These are phyloP conservation scores for Timema podura DNA, from an alignment of 2,888 invertebrate genomes.

Conservation along the genomic window DNA sequence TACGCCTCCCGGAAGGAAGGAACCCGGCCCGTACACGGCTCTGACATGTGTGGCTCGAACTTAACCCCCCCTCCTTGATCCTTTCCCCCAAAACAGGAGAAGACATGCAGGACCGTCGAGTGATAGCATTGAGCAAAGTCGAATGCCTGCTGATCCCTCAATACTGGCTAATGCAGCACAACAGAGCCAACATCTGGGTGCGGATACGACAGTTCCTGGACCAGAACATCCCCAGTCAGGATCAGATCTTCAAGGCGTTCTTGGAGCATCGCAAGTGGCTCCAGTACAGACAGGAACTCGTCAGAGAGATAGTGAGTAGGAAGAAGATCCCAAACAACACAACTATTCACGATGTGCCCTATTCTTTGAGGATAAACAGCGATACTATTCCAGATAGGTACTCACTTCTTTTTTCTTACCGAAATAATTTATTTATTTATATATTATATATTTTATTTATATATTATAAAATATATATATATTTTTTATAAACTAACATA, in stretches of 20 bases:
- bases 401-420: constrained; percentile 1
- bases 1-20: too few relatives aligned
- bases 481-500: too few relatives aligned
- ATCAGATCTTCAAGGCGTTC: constrained; percentile 55
- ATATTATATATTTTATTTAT: neutral
- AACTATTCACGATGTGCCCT: neutral
- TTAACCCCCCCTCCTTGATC: too few relatives aligned
- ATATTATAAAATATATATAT: neutral
- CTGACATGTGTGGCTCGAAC: too few relatives aligned
- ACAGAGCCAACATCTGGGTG: constrained; percentile 62
- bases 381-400: neutral
- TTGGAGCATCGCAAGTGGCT: constrained; percentile 54
- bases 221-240: constrained; percentile 55
- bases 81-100: constrained; percentile 47
- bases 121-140: constrained; percentile 60
- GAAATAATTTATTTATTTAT: neutral
- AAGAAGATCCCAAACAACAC: neutral
- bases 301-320: constrained; percentile 37
- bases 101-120: constrained; percentile 59
- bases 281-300: constrained; percentile 50
- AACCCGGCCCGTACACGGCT: too few relatives aligned
- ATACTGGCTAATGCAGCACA: constrained; percentile 63
- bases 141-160: constrained; percentile 65
- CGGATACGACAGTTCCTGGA: constrained; percentile 58
- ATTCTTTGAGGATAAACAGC: neutral